Base-by-base conservation (phyloP, 2,888 invertebrate species). In the Aphodius granarius region DNA sequence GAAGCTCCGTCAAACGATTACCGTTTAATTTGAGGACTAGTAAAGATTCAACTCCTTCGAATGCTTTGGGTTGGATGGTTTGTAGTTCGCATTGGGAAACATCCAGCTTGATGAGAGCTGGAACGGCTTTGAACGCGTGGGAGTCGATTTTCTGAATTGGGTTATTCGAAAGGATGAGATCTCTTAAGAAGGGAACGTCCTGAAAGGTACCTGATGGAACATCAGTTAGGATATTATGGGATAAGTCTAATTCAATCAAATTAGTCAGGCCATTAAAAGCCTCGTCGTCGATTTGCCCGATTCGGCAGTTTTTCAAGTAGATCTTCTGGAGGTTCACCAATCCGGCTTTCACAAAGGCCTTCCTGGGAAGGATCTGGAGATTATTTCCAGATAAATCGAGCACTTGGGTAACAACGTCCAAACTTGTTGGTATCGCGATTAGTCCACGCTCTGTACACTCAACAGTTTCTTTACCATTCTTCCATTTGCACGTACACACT, bases 401-500 rank as follows among this genome's bases (percentile, higher is more conserved):
- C 82, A 97, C 96, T 89, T 97, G 97, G 62, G 97, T 97, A 82
- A 94, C 95, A 65, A 94, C 92, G 87, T 96, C 95, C 80, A 96
- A 93, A 83, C 93, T 93, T 83, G 94, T 93, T 70, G 97, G 97
- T 80, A 97, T 93, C 75, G 93, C 92, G 83, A 94, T 95, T 80
- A 97, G 90, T 77, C 92, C 92, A 77, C 94, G 92, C 86, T 95
- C 93, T 84, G 93, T 92, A 88, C 97, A 97, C 88, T 96, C 96
- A 78, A 96, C 97, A 72, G 96, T 95, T 86, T 95, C 95, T 87
- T 97, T 97, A 81, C 97, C 97, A 83, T 94, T 93, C 88, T 96
- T 96, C 97, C 97, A 97, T 88, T 96, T 97, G 89, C 97, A 97
- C 83, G 91, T 91, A 88, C 97, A 97, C 81, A 92, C 92, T 66